A percentile compares a stretch with the other conserved stretches of the same genome.
These are phyloP conservation scores for Cheilosia scutellata DNA, from an alignment of 2,888 invertebrate species.

Conservation along the genomic window DNA sequence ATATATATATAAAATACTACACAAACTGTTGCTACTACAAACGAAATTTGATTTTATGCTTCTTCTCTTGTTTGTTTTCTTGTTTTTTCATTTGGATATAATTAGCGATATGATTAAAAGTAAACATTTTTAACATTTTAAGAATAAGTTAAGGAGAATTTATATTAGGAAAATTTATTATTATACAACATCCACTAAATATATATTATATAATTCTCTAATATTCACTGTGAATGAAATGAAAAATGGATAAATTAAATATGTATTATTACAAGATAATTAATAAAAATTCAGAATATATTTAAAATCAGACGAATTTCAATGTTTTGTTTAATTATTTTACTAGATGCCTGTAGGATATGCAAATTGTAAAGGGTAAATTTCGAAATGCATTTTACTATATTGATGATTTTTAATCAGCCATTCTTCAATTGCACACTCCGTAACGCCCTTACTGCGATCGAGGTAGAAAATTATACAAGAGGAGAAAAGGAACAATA, in stretches of 20 bases:
- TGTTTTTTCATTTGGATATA: conserved; percentile 44
- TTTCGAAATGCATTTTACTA: no score
- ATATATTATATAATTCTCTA: conserved; percentile 71
- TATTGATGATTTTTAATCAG: no score
- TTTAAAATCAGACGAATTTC: neutral
- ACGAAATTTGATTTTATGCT: conserved; percentile 9
- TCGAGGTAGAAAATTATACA: no score
- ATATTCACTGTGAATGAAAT: conserved; percentile 73
- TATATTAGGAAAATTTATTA: conserved; percentile 74
- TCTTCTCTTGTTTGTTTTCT: conserved; percentile 34
- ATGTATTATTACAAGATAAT: conserved; percentile 51
- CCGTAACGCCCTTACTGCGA: no score
- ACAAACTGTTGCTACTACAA: conserved; percentile 22
- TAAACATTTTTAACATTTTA: conserved; percentile 56
- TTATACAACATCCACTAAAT: conserved; percentile 55
- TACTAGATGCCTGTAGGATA: neutral
- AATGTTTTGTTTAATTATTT: neutral
- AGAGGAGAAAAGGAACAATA: no score
- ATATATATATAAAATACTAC: neutral
- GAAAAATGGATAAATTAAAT: conserved; percentile 70
- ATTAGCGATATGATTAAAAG: conserved; percentile 38
- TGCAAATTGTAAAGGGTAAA: no score
- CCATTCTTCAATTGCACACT: no score
- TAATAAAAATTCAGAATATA: conserved; percentile 58
- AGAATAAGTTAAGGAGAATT: conserved; percentile 73